These are phyloP conservation scores for Amiota communis DNA, from an alignment of 2,888 invertebrate genomes.

Conservation along the genomic window DNA sequence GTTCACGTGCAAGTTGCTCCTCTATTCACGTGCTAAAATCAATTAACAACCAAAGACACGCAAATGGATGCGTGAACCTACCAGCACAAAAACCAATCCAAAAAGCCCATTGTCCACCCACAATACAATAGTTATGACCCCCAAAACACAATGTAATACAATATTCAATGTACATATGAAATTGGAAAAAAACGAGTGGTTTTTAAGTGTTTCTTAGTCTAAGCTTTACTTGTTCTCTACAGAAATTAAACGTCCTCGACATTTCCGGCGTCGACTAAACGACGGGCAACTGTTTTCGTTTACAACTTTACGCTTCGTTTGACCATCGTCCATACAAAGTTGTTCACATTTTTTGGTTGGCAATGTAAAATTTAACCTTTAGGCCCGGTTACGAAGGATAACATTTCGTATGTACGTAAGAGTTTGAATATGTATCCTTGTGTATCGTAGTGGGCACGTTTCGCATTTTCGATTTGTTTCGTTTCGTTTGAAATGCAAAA, in stretches of 20 bases:
- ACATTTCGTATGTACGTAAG: constrained; percentile 38
- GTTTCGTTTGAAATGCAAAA: constrained; percentile 17
- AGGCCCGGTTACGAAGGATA: constrained; percentile 39
- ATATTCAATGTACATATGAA: not conserved
- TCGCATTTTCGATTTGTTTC: not conserved
- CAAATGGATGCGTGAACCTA: constrained; percentile 17
- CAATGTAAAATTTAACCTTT: constrained; percentile 33
- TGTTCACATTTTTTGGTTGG: not conserved
- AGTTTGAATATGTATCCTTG: constrained; percentile 18
- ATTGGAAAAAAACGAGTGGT: not conserved
- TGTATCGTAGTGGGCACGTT: not conserved
- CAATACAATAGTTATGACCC: not conserved
- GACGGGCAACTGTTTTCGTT: not conserved
- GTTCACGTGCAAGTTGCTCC: constrained; percentile 33
- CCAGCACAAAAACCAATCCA: not conserved
- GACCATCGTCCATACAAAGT: not conserved
- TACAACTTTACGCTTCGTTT: not conserved
- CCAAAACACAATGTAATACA: not conserved
- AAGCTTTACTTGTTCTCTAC: not conserved
- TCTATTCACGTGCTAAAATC: constrained; percentile 48
- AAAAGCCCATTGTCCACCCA: not conserved
- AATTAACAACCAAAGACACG: constrained; percentile 48
- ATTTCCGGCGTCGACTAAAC: constrained; percentile 12
- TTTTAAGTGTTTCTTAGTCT: constrained; percentile 11
- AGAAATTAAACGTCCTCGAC: constrained; percentile 14